Percentiles rank a stretch among this genome's conserved stretches.
Evolutionary conservation across 2,888 invertebrate species (phyloP).

Genomic region (Drosophila flavopinicola): DNA sequence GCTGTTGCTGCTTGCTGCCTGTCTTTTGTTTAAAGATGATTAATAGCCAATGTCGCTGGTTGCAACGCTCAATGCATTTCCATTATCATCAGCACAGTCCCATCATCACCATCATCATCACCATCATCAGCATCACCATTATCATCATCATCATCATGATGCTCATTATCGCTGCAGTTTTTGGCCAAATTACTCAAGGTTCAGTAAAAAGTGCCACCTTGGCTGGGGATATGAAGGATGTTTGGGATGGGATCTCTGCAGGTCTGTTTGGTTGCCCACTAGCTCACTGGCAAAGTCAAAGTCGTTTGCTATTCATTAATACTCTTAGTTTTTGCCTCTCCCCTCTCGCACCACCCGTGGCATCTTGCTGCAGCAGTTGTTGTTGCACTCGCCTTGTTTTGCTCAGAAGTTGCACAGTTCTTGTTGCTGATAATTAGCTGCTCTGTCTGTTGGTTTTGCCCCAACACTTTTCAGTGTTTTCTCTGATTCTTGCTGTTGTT

Average conservation of each 20-base stretch:
- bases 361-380: constrained; percentile 16
- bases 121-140: constrained; percentile 15
- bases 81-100: constrained; percentile 68
- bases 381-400: constrained; percentile 41
- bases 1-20: constrained; percentile 50
- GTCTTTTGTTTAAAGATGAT: constrained; percentile 82
- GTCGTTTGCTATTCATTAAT: constrained; percentile 81
- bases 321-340: constrained; percentile 70
- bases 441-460: constrained; percentile 75
- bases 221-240: neutral
- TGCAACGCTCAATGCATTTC: constrained; percentile 75
- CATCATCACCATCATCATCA: constrained; percentile 32
- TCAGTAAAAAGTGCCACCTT: constrained; percentile 59
- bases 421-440: constrained; percentile 78
- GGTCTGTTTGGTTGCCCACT: constrained; percentile 47
- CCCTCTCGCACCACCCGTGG: neutral
- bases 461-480: constrained; percentile 57
- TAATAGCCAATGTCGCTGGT: constrained; percentile 80
- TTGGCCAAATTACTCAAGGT: constrained; percentile 71
- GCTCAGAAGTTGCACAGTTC: constrained; percentile 56
- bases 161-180: constrained; percentile 38
- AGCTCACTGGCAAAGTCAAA: constrained; percentile 66
- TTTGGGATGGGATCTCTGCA: constrained; percentile 16
- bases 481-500: constrained; percentile 33
- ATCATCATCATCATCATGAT: constrained; percentile 14